A percentile compares a stretch with the other conserved stretches of the same genome.
Evolutionary conservation across 2,113 vertebrate species (phyloP).

Genomic region (Athene cunicularia): DNA sequence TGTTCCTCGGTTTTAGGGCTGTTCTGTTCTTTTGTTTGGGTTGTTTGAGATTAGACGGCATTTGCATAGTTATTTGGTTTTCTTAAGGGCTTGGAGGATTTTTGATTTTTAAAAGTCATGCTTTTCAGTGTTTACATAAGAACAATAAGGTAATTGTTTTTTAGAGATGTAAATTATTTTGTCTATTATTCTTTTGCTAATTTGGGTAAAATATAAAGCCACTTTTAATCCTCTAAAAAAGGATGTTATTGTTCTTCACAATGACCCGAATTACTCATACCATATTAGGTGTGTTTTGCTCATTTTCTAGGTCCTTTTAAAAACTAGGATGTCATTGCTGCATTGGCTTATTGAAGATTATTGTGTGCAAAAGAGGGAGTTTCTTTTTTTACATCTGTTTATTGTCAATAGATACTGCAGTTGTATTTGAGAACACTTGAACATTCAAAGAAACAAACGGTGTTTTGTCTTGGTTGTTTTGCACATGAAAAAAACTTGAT

Average conservation of each 20-base stretch:
- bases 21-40: not conserved
- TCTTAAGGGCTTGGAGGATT: not conserved
- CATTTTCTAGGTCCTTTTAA: not conserved
- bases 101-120: not conserved
- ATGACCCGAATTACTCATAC: not conserved
- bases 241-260: not conserved
- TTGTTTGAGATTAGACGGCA: not conserved
- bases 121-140: not conserved
- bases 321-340: not conserved
- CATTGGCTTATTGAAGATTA: not conserved
- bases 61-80: not conserved
- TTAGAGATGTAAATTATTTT: conserved; percentile 13
- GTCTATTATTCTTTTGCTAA: not conserved
- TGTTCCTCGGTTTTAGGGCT: not conserved
- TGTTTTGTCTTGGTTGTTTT: not conserved
- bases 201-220: not conserved
- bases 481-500: not conserved
- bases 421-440: not conserved
- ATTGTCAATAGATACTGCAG: not conserved
- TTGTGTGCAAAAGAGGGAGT: not conserved
- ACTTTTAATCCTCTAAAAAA: not conserved
- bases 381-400: not conserved
- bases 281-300: not conserved
- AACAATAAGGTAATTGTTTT: not conserved
- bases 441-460: not conserved